phyloP scores from a whole-genome alignment of 2,888 invertebrate genomes.

The Branchipolynoe longqiensis region DNA sequence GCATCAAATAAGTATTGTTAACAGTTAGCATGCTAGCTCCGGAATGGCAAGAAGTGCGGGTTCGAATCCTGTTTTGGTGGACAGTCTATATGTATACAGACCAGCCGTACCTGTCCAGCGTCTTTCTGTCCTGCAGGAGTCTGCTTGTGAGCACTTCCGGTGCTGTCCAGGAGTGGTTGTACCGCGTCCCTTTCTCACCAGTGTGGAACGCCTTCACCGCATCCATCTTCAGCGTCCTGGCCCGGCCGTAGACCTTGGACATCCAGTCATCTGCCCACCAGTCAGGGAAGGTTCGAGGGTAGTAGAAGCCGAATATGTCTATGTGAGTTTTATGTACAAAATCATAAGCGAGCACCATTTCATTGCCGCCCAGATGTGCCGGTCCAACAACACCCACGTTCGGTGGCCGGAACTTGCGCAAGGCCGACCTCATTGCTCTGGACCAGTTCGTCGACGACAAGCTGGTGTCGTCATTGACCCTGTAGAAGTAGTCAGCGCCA shows the following conservation, averaged over 20 bases:
- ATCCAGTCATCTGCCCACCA: slow-evolving; percentile 69
- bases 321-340: slow-evolving; percentile 66
- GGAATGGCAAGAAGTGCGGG: too few species aligned
- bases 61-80: too few species aligned
- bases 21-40: too few species aligned
- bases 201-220: slow-evolving; percentile 46
- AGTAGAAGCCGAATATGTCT: slow-evolving; percentile 68
- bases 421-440: slow-evolving; percentile 34
- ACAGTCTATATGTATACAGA: too few species aligned
- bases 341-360: slow-evolving; percentile 66
- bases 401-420: slow-evolving; percentile 61
- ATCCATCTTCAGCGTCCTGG: slow-evolving; percentile 61
- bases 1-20: too few species aligned
- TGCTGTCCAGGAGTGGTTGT: slow-evolving; percentile 41
- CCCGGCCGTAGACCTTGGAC: slow-evolving; percentile 66
- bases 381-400: slow-evolving; percentile 68
- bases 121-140: slow-evolving; percentile 19
- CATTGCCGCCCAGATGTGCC: slow-evolving; percentile 65
- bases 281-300: slow-evolving; percentile 65
- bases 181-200: slow-evolving; percentile 54
- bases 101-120: background rate
- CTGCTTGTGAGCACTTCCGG: background rate
- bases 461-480: slow-evolving; percentile 61
- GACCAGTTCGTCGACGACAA: slow-evolving; percentile 18
- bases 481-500: slow-evolving; percentile 66